phyloP scores from a whole-genome alignment of 2,113 vertebrate species.

The Callaeas wilsoni region DNA sequence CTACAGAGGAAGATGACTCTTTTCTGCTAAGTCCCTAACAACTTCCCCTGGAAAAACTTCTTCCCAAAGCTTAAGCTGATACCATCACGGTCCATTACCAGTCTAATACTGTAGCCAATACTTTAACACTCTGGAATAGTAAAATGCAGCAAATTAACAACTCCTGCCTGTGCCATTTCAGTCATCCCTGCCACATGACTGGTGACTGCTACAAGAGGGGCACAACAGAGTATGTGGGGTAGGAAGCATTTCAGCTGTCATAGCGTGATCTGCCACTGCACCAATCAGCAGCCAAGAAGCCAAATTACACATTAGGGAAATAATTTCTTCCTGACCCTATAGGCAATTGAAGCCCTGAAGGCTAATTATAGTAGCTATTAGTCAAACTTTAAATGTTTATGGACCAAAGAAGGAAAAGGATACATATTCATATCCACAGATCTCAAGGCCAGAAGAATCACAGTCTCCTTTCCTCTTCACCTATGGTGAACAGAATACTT shows the following conservation, averaged over 20 bases:
- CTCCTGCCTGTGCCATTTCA: background rate
- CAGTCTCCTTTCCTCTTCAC: background rate
- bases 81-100: background rate
- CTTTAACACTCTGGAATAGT: background rate
- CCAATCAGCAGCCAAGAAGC: conserved; percentile 1
- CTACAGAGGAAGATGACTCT: conserved; percentile 2
- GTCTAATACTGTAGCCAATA: background rate
- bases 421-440: background rate
- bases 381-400: background rate
- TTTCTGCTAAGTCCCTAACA: background rate
- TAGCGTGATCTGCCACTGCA: background rate
- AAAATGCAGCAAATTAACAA: background rate
- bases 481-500: background rate
- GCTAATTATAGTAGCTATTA: background rate
- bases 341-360: background rate
- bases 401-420: background rate
- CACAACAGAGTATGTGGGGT: background rate
- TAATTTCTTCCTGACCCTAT: conserved; percentile 4
- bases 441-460: background rate
- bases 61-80: background rate
- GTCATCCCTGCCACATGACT: background rate
- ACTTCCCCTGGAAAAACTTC: background rate
- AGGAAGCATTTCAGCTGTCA: background rate
- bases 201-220: background rate
- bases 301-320: background rate